Evolutionary conservation across 2,797 vertebrate genomes (phyloP).

Genomic region (Catamblyrhynchus diadema): DNA sequence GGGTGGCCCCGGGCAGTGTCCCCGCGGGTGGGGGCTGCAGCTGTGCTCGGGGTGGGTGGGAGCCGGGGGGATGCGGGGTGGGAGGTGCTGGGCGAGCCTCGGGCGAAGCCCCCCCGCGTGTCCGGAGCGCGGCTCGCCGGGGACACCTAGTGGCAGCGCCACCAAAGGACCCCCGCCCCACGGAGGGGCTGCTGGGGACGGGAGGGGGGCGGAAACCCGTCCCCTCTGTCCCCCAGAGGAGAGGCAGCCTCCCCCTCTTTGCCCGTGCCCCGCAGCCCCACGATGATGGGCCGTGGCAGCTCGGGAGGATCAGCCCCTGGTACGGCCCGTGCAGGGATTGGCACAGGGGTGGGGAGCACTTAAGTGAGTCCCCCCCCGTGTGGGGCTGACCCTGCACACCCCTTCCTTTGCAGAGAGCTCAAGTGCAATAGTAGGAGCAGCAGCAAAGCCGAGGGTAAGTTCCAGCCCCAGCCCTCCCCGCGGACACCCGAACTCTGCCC

Average conservation of each 20-base stretch:
- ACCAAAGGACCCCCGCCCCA: slow-evolving; percentile 6
- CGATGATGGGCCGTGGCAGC: background rate
- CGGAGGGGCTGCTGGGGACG: background rate
- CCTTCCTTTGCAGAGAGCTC: slow-evolving; percentile 71
- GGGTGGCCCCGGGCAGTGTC: background rate
- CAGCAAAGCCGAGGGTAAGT: slow-evolving; percentile 79
- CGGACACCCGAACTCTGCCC: background rate
- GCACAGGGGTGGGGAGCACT: background rate
- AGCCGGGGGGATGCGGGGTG: no score
- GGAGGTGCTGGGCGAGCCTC: background rate
- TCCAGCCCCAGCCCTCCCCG: background rate
- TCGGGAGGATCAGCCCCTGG: background rate
- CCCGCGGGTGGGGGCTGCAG: background rate
- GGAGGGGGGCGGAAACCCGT: background rate
- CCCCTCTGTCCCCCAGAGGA: background rate
- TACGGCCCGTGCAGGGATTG: background rate
- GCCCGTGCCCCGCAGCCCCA: background rate
- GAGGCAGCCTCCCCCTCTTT: background rate
- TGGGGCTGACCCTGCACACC: background rate
- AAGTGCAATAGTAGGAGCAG: slow-evolving; percentile 77
- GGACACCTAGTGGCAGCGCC: slow-evolving; percentile 75
- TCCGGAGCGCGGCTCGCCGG: slow-evolving; percentile 60
- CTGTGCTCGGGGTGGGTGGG: background rate
- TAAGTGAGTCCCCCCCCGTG: fast-evolving
- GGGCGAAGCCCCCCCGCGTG: background rate